Base-by-base conservation (phyloP, 2,888 invertebrate genomes). In the Apamea epomidion region DNA sequence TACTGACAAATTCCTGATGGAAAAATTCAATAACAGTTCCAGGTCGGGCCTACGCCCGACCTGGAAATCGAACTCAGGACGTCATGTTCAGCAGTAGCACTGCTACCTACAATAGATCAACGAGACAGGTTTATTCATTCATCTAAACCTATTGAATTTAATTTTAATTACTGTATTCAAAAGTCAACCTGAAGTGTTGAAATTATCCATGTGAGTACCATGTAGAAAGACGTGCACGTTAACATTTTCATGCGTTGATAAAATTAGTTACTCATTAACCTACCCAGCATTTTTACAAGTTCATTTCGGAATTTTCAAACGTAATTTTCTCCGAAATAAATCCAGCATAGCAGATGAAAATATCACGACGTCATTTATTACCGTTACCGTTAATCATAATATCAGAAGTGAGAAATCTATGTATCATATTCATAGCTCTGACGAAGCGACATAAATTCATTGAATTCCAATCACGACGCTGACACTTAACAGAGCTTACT, bases 401-500 rank as follows among this genome's bases (percentile, higher is more conserved):
- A 51, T 74, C 51, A 42, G 21, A 64, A 76, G 54, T 58, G 42
- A 71, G 45, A 78, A 85, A 67, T 76, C 51, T 71, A 64, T 72
- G 37, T 14, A 58, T 76, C 70, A 81, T 64, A 74, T 64, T 51
- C 21, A 73, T 37, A 45, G 25, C 10, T 60, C 42, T 45, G 32
- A 54, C 21, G 32, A 78, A 74, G 64, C 80, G 72, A 74, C 77
- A 87, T 76, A 42, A 76, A 84, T 76, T 75, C 72, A 82, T 73
- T 68, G 69, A 76, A 82, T 76, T 68, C 72, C 25, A 68, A 79
- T 84, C 74, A 64, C 80, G 62, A 60, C 65, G 54, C 45, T 62
- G 48, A 73, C 51, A 77, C 62, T 75, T 45, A 74, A 45, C 67
- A 80, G 67, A 71, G 18, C 60, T 84, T 82, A 65, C 37, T 64